Percentiles rank a stretch among this genome's conserved stretches.
phyloP scores from a whole-genome alignment of 2,113 vertebrate species.

The Engraulis encrasicolus region DNA sequence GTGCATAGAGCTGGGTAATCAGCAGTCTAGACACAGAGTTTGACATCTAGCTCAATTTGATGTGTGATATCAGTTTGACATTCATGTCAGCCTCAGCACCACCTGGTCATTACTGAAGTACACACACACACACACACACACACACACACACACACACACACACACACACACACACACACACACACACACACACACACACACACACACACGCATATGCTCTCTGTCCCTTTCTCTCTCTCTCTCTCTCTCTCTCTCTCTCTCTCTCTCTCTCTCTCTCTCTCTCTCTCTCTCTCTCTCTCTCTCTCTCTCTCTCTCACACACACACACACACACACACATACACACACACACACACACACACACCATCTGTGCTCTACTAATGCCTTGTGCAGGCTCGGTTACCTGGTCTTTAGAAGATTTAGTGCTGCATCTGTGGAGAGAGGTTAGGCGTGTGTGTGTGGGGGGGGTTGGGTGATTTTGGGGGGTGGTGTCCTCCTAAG shows the following conservation, averaged over 20 bases:
- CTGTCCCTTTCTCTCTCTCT: too few species aligned
- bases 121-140: conserved; percentile 23
- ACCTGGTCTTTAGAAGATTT: background rate
- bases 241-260: too few species aligned
- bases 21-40: background rate
- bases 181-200: conserved; percentile 31
- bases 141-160: too few species aligned
- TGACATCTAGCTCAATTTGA: background rate
- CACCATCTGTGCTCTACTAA: conserved; percentile 22
- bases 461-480: background rate
- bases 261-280: too few species aligned
- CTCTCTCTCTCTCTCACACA: too few species aligned
- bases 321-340: conserved; percentile 22
- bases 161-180: conserved; percentile 11
- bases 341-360: conserved; percentile 26
- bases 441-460: too few species aligned
- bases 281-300: too few species aligned
- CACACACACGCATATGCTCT: too few species aligned
- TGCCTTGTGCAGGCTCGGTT: background rate
- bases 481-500: background rate
- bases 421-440: background rate
- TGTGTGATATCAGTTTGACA: background rate
- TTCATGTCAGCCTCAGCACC: background rate
- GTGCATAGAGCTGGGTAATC: background rate
- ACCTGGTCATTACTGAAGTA: background rate